Evolutionary conservation across 2,113 vertebrate genomes (phyloP).

Genomic region (Odobenus rosmarus): DNA sequence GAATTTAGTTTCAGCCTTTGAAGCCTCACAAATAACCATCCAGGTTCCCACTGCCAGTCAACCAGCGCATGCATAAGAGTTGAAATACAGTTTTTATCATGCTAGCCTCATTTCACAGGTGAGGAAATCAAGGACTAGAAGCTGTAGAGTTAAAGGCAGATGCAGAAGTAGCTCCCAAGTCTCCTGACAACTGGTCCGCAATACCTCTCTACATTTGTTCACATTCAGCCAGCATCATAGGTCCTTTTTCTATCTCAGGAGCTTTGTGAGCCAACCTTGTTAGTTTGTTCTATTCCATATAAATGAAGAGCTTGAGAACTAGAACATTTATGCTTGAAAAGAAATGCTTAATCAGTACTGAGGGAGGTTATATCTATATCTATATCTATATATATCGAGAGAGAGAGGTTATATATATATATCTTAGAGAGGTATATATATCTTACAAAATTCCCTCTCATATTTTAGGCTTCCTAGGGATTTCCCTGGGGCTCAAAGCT

Average conservation of each 20-base stretch:
- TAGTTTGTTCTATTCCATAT: neutral
- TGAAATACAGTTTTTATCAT: neutral
- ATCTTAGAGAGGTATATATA: neutral
- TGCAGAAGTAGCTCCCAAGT: neutral
- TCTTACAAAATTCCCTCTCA: neutral
- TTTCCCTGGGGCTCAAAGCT: neutral
- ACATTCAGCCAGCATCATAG: neutral
- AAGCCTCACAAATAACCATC: neutral
- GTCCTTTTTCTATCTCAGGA: neutral
- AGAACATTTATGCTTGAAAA: neutral
- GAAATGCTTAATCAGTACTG: neutral
- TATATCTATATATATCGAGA: no score
- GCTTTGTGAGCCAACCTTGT: neutral
- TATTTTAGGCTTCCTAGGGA: neutral
- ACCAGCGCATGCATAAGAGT: neutral
- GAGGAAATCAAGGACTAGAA: neutral
- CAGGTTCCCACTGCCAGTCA: neutral
- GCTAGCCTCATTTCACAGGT: neutral
- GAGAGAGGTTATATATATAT: neutral
- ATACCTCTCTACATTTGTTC: neutral
- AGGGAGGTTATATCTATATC: neutral
- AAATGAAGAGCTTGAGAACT: neutral
- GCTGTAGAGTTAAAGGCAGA: neutral
- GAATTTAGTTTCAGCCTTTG: neutral
- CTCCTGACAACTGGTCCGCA: neutral